Base-by-base conservation (phyloP, 2,797 vertebrate genomes). In the Enteromius fasciolatus region DNA sequence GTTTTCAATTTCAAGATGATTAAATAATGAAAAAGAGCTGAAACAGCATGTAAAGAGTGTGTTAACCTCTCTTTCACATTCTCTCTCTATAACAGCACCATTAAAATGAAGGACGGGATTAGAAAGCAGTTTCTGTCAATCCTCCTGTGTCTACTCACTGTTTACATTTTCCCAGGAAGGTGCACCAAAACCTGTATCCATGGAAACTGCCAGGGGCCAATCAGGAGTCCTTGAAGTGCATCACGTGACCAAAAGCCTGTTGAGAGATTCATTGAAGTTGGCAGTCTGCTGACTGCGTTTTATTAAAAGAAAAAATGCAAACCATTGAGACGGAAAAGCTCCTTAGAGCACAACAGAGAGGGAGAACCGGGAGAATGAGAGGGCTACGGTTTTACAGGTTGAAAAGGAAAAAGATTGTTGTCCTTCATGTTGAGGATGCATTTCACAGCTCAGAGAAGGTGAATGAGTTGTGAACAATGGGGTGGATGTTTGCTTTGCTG, bases 61-160 rank as follows among this genome's bases (percentile, higher is more conserved):
- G 28, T 50, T 36, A 73, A 78, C 41, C 28, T 46, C 11, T 36
- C 57, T 64, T 44, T 33, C 39, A 64, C 25, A 78, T 28, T 72
- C 44, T 76, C 9, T 78, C 18, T 76, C 61, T 44, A 33, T 76
- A 59, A 91, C 87, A 87, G 83, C 89, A 86, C 87, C 90, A 92
- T 92, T 89, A 85, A 93, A 94, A 94, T 92, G 89, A 93, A 90
- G 89, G 93, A 89, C 91, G 92, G 89, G 92, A 94, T 94, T 94
- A 93, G 89, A 91, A 94, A 93, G 92, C 92, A 92, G 93, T 94
- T 91, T 92, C 89, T 93, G 89, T 89, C 91, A 93, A 93, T 94
- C 87, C 86, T 92, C 87, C 89, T 86, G 86, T 92, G 92, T 93
- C 92, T 89, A 52, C 86, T 90, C 86, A 72, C 87, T 92, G 91